Conservation (phyloP, 2,888 invertebrate species). For the Ditula angustiorana region DNA sequence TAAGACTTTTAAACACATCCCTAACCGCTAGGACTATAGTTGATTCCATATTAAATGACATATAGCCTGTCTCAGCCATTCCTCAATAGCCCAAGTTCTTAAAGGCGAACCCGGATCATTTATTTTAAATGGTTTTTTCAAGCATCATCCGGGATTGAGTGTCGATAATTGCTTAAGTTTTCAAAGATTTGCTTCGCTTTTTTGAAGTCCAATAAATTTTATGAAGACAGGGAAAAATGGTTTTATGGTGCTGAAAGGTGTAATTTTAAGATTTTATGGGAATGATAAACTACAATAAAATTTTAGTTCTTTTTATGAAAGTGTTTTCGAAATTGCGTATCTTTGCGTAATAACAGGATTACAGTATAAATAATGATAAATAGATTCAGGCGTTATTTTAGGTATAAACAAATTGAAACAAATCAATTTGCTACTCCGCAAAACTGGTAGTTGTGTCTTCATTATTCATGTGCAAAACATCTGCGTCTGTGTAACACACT, state of each 20-base stretch:
- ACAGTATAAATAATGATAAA: too few species aligned
- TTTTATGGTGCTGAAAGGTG: neutral
- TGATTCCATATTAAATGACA: slow-evolving; percentile 22
- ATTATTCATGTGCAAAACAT: too few species aligned
- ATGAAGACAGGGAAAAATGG: slow-evolving; percentile 4
- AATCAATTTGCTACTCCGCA: too few species aligned
- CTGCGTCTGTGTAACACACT: too few species aligned
- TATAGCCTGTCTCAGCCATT: slow-evolving; percentile 23
- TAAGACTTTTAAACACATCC: too few species aligned
- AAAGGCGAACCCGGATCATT: slow-evolving; percentile 2
- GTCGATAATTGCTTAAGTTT: slow-evolving; percentile 35
- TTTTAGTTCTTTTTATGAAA: too few species aligned
- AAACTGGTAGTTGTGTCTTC: too few species aligned
- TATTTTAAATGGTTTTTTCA: slow-evolving; percentile 20
- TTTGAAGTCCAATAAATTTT: slow-evolving; percentile 25
- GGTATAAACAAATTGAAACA: too few species aligned
- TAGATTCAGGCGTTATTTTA: too few species aligned
- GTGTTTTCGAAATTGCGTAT: too few species aligned
- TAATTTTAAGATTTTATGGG: neutral
- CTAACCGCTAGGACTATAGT: slow-evolving; percentile 4
- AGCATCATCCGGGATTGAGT: slow-evolving; percentile 1
- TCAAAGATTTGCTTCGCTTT: slow-evolving; percentile 19
- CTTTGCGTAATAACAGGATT: too few species aligned
- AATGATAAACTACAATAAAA: neutral
- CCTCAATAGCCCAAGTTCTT: slow-evolving; percentile 26